Conservation (phyloP, 2,888 invertebrate species). For the Cataglyphis rosenhaueri region DNA sequence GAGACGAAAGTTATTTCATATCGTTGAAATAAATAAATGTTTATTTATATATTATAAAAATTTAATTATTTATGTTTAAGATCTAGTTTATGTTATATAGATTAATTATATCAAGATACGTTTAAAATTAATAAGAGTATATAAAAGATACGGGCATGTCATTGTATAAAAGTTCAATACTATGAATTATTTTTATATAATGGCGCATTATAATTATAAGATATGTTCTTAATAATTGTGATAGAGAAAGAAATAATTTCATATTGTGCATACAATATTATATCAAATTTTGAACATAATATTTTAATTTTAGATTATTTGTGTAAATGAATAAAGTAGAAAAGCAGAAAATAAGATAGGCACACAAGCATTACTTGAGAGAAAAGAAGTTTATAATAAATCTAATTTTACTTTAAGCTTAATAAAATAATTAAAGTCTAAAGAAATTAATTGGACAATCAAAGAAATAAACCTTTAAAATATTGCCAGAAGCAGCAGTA, state of each 20-base stretch:
- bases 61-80: neutral
- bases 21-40: neutral
- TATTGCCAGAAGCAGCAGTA: neutral
- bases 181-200: neutral
- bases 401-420: neutral
- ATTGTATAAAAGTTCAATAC: neutral
- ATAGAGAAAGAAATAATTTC: neutral
- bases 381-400: neutral
- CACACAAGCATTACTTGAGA: neutral
- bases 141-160: neutral
- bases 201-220: neutral
- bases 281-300: neutral
- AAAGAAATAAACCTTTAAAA: slow-evolving; percentile 6
- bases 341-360: neutral
- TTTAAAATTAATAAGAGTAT: neutral
- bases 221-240: neutral
- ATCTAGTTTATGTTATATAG: neutral
- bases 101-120: neutral
- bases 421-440: neutral
- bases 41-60: neutral
- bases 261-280: neutral
- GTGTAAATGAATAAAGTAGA: neutral
- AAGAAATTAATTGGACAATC: neutral
- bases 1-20: neutral
- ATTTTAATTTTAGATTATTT: neutral